Evolutionary conservation across 2,797 vertebrate species (phyloP), one percentile per base, ranked within the genome.

Genomic region (Betta splendens): DNA sequence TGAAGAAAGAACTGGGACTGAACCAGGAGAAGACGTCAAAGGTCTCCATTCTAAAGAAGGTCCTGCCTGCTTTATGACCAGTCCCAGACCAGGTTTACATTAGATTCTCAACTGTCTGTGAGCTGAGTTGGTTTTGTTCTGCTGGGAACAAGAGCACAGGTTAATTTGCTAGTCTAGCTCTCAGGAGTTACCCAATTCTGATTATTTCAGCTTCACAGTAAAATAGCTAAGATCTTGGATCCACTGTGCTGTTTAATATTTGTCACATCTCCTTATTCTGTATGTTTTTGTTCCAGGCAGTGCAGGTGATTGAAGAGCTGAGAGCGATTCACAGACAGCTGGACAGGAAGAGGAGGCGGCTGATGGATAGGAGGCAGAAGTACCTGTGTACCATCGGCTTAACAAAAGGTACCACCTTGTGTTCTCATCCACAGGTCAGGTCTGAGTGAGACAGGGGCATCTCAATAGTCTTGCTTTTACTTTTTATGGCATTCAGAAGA

Each of bases 271-370:
- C 31, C 12, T 2, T 1, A 3, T n/a, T 35, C 5, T 13, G 7
- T 39, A 31, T 16, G 47, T 32, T 18, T 49, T 21, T 28, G 1
- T 26, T 45, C 15, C 60, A 90, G 88, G 85, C 87, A 0, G 25
- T 39, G 11, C 7, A 56, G 33, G 32, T 79, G 50, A 85, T 88
- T 42, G 6, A 45, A 48, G 8, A 69, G 9, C 63, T 90, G 47
- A 60, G 16, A 39, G 21, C 0, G 0, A 21, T 22, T 0, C 53
- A 74, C 20, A 20, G 7, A 1, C 6, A 15, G 1, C 69, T 80
- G 47, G 65, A 3, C 77, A 67, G 15, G 63, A 48, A 21, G 45
- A 87, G 80, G 55, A 49, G 0, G 17, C 31, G 1, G 6, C 71
- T 85, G 60, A 63, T 0, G 32, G 64, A 40, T 51, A 60, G 3